Base-by-base conservation (phyloP, 2,797 vertebrate genomes). In the Enteromius unitaeniatus region DNA sequence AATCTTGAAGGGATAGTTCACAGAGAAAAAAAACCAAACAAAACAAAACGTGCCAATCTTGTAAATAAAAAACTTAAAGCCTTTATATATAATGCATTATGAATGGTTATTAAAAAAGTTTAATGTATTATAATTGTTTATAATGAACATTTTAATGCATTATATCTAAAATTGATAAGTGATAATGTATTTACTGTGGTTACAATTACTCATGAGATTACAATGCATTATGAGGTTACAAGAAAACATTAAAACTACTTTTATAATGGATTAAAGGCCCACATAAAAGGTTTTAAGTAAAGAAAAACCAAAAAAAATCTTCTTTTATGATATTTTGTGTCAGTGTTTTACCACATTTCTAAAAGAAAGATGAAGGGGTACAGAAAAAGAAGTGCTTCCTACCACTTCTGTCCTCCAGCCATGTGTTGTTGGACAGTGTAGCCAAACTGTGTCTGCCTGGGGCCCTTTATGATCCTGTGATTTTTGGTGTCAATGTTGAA, bases 391-490 rank as follows among this genome's bases (percentile, higher is more conserved):
- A 45, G 4, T 28, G 13, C 19, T 17, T 23, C 95, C 96, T 91
- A 99, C 98, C 98, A 99, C 90, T 98, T 99, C 87, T 97, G 96
- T 64, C 96, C 97, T 0, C 94, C 93, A 0, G 97, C 96, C 65
- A 96, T 92, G 13, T 99, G 98, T 89, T 99, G 98, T 91, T 98
- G 97, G 79, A 99, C 97, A 0, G 97, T 99, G 94, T 98, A 99
- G 86, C 98, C 98, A 73, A 99, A 99, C 90, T 97, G 98, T 0
- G 97, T 94, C 6, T 96, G 95, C 88, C 93, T 95, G 0, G 98
- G 96, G 58, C 98, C 98, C 6, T 94, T 86, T 78, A 99, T 97
- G 92, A 99, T 92, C 58, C 92, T 94, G 60, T 95, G 95, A 67
- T 90, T 95, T 91, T 91, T 96, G 75, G 94, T 97, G 94, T 99